These are phyloP conservation scores for Bombylius major DNA, from an alignment of 2,888 invertebrate species.

Conservation along the genomic window DNA sequence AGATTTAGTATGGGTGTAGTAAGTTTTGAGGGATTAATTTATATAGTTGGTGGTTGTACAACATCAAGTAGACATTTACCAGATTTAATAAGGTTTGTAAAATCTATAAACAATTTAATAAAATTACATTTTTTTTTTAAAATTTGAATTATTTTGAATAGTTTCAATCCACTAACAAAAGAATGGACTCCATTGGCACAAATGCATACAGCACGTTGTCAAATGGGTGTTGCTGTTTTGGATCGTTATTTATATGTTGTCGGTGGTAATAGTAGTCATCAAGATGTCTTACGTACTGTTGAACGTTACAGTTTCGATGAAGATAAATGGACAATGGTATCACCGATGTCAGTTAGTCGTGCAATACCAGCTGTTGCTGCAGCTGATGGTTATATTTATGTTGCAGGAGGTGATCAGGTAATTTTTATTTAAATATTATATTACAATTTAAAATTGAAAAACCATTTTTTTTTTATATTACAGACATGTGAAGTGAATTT, in stretches of 20 bases:
- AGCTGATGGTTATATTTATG: conserved; percentile 68
- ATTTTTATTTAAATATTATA: conserved; percentile 1
- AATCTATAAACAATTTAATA: neutral
- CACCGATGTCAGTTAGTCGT: conserved; percentile 58
- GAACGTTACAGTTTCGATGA: conserved; percentile 46
- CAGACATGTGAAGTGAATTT: conserved; percentile 62
- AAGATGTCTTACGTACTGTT: conserved; percentile 68
- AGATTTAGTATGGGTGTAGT: conserved; percentile 88
- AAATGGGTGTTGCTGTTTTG: conserved; percentile 80
- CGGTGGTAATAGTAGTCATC: conserved; percentile 73
- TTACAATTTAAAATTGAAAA: neutral
- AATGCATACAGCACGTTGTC: conserved; percentile 71
- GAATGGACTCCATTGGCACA: conserved; percentile 66
- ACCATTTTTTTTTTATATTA: conserved; percentile 1
- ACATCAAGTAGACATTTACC: conserved; percentile 65
- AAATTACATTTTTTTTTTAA: neutral
- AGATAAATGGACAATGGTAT: conserved; percentile 61
- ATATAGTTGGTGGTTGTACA: conserved; percentile 84
- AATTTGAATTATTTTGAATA: conserved; percentile 20
- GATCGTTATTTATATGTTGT: conserved; percentile 75
- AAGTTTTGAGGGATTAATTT: conserved; percentile 51
- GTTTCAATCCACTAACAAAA: conserved; percentile 67
- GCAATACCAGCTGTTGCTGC: conserved; percentile 78
- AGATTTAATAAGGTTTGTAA: conserved; percentile 47
- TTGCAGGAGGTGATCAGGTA: conserved; percentile 69